Base-by-base conservation (phyloP, 1,140 invertebrate species). In the Papilio xuthus region DNA sequence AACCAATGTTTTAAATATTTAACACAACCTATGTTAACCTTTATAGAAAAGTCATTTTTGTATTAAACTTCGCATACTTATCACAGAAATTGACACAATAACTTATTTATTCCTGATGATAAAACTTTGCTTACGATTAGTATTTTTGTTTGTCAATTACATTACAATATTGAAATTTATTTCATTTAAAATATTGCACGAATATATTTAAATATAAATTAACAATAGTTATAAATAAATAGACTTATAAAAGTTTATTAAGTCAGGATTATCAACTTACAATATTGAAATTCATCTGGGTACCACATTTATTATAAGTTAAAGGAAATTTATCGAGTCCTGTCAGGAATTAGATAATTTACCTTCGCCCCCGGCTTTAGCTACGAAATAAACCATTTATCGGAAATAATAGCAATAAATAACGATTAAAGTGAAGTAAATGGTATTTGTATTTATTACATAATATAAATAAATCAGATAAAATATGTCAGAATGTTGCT, bases 311-410 rank as follows among this genome's bases (percentile, higher is more conserved):
- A 47, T 15, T 47, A 12, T 60, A 60, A 23, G 53, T 60, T 26
- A 60, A 60, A 8, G 3, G 56, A 26, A 60, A 60, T 60, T 60
- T 60, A 60, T 60, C 23, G 53, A 60, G 20, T 26, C 12, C 56
- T 60, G 56, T 60, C 20, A 60, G 23, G 26, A 56, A 20, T 28
- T 63, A 13, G 8, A 28, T 63, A 63, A 63, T 63, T 63, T 63
- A 63, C 60, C 13, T 15, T 23, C 23, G 60, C 23, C 60, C 26
- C 26, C 60, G 60, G 0, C 60, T 28, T 60, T 26, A 60, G 56
- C 9, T 60, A 60, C 8, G 20, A 20, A 23, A 60, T 60, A 60
- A 60, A 60, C 20, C 56, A 60, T 60, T 60, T 60, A 60, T 60
- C 56, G 20, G 23, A 26, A 26, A 60, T n/a, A 60, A 60, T 0